Conservation (phyloP, 2,797 vertebrate genomes). For the Silurus lanzhouensis region DNA sequence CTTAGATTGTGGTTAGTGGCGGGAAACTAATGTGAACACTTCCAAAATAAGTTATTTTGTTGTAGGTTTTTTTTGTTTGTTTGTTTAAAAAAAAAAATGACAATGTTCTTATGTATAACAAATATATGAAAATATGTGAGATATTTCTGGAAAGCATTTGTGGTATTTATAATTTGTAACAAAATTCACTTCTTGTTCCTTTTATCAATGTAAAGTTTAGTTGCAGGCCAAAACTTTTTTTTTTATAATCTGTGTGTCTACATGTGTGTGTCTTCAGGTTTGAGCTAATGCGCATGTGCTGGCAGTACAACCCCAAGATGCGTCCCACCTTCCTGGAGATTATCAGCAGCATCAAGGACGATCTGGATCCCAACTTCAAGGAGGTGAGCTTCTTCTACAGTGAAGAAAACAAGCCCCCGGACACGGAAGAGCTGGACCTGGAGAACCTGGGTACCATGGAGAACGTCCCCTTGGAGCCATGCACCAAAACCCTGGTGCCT, state of each 20-base stretch:
- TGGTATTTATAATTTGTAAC: neutral
- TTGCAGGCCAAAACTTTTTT: neutral
- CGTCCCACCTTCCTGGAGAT: constrained; percentile 94
- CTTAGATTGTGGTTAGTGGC: neutral
- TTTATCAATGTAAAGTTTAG: neutral
- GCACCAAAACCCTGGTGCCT: constrained; percentile 54
- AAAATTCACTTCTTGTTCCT: neutral
- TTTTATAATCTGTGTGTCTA: neutral
- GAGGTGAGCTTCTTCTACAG: constrained; percentile 97
- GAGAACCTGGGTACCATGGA: constrained; percentile 84
- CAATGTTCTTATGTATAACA: neutral
- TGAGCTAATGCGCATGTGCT: constrained; percentile 97
- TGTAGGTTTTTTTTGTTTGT: neutral
- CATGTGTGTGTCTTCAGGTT: constrained; percentile 74
- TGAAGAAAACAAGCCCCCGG: constrained; percentile 89
- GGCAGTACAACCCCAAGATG: constrained; percentile 99
- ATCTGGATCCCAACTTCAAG: constrained; percentile 87
- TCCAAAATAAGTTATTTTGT: too few relatives aligned
- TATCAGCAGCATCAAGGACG: constrained; percentile 90
- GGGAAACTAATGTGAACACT: neutral
- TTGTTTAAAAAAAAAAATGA: neutral
- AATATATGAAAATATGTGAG: neutral
- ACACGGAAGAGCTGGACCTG: constrained; percentile 83
- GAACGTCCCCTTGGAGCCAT: constrained; percentile 78
- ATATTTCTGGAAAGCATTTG: neutral